Base-by-base conservation (phyloP, 2,888 invertebrate genomes). In the Drymonia ruficornis region DNA sequence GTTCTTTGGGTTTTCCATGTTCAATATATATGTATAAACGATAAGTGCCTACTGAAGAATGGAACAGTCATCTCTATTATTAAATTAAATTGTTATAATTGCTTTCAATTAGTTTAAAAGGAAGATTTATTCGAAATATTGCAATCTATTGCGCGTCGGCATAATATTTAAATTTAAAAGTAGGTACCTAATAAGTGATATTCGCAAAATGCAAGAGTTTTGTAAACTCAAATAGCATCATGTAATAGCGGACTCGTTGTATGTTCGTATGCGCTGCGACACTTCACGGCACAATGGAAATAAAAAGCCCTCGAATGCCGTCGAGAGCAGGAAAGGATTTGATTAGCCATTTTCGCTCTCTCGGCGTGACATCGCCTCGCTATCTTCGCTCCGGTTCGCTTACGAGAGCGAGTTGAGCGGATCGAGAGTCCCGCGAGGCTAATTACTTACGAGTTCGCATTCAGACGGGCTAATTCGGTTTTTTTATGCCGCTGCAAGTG, bases 361-460 rank as follows among this genome's bases (percentile, higher is more conserved):
- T 79, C 84, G 81, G 79, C 74, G 81, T 83, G 81, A 84, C 85
- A 79, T 85, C 83, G 80, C 83, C 74, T 75, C 83, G 87, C 84
- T 86, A 89, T 89, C 90, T 90, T 91, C 88, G 84, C 87, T 84
- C 70, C 86, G 90, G 83, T 85, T 85, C 87, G 89, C 85, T 88
- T 85, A 86, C 86, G 84, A 91, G 91, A 80, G 89, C 83, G 82
- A 77, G 74, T 74, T 67, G 78, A 80, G 73, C 83, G 84, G 63
- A 87, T 91, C 88, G 89, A 91, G 90, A 84, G 87, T 89, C 91
- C 88, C 91, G 84, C 86, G 87, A 83, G 91, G 90, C 91, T 91
- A 92, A 92, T 92, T 92, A 92, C 91, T 90, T 90, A 89, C 90
- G 87, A 88, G 88, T 86, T 89, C 62, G 84, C 88, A 88, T 91